Conservation (phyloP, 2,113 vertebrate species). For the Pogonocichla stellata region DNA sequence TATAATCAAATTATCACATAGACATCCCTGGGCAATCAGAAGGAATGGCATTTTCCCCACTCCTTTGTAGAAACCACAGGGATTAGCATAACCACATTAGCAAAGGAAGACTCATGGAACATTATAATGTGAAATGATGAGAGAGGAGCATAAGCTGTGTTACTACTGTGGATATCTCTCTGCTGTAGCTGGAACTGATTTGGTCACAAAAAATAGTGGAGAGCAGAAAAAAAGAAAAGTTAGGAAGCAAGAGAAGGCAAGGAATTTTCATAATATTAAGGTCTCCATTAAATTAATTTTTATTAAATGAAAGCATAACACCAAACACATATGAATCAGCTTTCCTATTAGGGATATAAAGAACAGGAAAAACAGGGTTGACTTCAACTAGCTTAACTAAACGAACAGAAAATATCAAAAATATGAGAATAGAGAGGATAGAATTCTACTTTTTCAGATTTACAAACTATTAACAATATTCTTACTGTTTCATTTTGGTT, state of each 20-base stretch:
- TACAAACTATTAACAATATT: neutral
- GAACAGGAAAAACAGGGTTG: neutral
- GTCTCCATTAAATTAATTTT: neutral
- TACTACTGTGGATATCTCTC: neutral
- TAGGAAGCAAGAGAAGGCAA: neutral
- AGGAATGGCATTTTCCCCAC: neutral
- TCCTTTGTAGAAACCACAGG: neutral
- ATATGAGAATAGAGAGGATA: neutral
- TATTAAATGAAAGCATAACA: neutral
- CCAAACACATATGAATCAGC: neutral
- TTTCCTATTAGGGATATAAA: neutral
- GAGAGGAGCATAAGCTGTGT: neutral
- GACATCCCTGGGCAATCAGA: neutral
- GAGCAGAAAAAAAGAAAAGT: neutral
- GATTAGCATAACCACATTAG: neutral
- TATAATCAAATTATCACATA: neutral
- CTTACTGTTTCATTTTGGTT: rapidly evolving
- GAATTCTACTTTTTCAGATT: neutral
- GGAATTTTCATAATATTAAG: neutral
- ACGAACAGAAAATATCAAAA: neutral
- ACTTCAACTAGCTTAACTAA: neutral
- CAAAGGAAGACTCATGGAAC: neutral
- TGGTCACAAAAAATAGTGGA: neutral
- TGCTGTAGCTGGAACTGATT: neutral
- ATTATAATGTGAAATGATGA: neutral